These are phyloP conservation scores for Gymnocheta viridis DNA, from an alignment of 2,888 invertebrate genomes.

Conservation along the genomic window DNA sequence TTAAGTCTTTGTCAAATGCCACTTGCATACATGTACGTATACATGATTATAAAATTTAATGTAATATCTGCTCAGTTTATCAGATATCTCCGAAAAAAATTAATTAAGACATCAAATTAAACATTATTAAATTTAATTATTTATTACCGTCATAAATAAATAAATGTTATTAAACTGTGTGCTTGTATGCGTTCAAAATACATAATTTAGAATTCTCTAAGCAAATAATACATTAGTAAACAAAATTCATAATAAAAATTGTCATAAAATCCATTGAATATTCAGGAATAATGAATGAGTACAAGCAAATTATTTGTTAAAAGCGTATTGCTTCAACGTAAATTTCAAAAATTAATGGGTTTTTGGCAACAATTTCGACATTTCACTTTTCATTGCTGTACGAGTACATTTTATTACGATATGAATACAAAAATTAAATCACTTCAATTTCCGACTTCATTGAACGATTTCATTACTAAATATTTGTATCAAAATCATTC, in stretches of 20 bases:
- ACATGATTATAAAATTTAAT: too few relatives aligned
- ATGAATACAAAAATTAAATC: too few relatives aligned
- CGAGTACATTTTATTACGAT: too few relatives aligned
- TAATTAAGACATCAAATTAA: conserved; percentile 24
- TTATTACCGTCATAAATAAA: background rate
- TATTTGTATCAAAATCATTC: too few relatives aligned
- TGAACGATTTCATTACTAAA: too few relatives aligned
- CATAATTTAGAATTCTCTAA: background rate
- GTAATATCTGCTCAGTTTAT: too few relatives aligned
- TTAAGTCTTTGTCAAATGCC: too few relatives aligned
- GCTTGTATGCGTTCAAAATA: background rate
- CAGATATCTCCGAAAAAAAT: too few relatives aligned
- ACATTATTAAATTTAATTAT: background rate
- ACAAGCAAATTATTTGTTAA: background rate
- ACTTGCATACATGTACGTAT: too few relatives aligned
- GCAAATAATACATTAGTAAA: conserved; percentile 12
- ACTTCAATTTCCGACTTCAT: too few relatives aligned
- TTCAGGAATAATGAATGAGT: conserved; percentile 19
- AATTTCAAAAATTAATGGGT: conserved; percentile 14
- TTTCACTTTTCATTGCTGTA: too few relatives aligned
- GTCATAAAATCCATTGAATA: conserved; percentile 26
- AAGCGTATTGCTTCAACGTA: conserved; percentile 12
- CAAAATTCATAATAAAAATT: conserved; percentile 33
- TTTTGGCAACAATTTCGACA: too few relatives aligned
- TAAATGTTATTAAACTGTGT: background rate